These are phyloP conservation scores for Cephus pygmeus DNA, from an alignment of 2,888 invertebrate species.

Conservation along the genomic window DNA sequence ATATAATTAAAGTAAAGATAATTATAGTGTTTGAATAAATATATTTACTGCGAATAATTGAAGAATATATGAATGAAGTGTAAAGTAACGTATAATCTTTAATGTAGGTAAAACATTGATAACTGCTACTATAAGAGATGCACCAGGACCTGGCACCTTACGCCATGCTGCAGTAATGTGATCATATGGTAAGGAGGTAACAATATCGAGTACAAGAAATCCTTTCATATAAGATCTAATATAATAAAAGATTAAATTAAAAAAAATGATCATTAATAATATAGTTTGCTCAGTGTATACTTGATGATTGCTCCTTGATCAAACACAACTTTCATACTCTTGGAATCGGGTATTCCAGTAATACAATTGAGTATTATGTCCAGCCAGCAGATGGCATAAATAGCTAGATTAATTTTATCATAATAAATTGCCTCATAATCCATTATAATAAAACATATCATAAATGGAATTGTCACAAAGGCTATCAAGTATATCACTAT, in stretches of 20 bases:
- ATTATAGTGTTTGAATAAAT: neutral
- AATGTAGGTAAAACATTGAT: conserved; percentile 53
- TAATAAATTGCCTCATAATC: conserved; percentile 41
- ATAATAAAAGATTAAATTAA: conserved; percentile 9
- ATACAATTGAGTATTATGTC: conserved; percentile 50
- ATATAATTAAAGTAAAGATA: neutral
- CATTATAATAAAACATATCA: conserved; percentile 49
- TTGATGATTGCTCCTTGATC: conserved; percentile 42
- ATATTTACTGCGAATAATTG: conserved; percentile 47
- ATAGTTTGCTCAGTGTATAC: conserved; percentile 29
- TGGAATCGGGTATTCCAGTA: conserved; percentile 46
- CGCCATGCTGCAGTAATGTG: conserved; percentile 51
- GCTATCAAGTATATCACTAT: conserved; percentile 43
- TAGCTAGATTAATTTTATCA: conserved; percentile 45
- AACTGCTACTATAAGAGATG: conserved; percentile 30
- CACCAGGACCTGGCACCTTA: conserved; percentile 40
- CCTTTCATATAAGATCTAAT: conserved; percentile 44
- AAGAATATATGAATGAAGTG: conserved; percentile 39
- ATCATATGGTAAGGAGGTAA: conserved; percentile 58
- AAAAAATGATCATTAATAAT: neutral
- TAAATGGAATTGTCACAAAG: conserved; percentile 55
- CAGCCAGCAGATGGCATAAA: conserved; percentile 55
- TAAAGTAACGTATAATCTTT: conserved; percentile 51
- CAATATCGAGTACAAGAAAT: conserved; percentile 47
- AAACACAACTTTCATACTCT: conserved; percentile 36